Evolutionary conservation across 2,797 vertebrate species (phyloP).

Genomic region (Alauda arvensis): DNA sequence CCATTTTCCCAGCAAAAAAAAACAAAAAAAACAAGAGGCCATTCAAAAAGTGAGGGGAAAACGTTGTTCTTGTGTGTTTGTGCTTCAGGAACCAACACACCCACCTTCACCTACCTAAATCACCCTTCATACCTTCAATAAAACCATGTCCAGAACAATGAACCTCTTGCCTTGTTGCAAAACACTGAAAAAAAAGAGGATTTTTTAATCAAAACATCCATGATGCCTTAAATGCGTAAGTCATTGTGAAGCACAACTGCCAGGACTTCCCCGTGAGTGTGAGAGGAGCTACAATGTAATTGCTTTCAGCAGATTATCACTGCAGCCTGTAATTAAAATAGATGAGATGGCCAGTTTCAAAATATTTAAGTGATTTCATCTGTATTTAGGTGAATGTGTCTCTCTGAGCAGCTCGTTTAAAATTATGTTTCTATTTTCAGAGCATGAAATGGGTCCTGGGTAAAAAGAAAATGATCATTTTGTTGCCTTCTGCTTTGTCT

Average conservation of each 20-base stretch:
- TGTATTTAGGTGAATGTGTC: slow-evolving; percentile 6
- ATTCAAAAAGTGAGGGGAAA: not conserved
- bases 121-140: not conserved
- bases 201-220: not conserved
- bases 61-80: not conserved
- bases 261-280: not conserved
- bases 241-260: not conserved
- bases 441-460: not conserved
- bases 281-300: slow-evolving; percentile 31
- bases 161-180: not conserved
- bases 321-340: slow-evolving; percentile 44
- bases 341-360: slow-evolving; percentile 17
- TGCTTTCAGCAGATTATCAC: slow-evolving; percentile 55
- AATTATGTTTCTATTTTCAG: slow-evolving; percentile 17
- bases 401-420: slow-evolving; percentile 1
- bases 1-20: not conserved
- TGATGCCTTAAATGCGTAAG: not conserved
- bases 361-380: slow-evolving; percentile 54
- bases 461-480: not conserved
- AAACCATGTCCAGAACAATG: not conserved
- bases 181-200: not conserved
- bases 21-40: not conserved
- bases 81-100: not conserved
- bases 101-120: not conserved
- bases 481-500: not conserved